Conservation (phyloP, 1,140 invertebrate species). For the Drosophila persimilis region DNA sequence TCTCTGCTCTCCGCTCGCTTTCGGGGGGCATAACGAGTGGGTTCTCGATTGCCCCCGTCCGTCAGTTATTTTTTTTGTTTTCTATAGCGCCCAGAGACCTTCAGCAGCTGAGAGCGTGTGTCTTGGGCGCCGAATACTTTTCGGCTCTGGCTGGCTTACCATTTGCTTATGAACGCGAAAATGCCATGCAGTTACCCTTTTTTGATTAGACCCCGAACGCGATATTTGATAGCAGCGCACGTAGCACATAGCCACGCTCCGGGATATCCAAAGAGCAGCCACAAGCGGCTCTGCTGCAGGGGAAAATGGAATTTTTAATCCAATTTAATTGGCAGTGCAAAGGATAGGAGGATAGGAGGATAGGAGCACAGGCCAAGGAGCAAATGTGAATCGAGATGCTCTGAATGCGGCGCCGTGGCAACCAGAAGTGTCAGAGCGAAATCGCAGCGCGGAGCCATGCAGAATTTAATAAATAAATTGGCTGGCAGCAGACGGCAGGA, state of each 20-base stretch:
- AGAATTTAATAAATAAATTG: constrained; percentile 73
- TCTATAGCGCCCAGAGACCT: constrained; percentile 5
- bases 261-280: constrained; percentile 56
- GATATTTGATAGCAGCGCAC: constrained; percentile 61
- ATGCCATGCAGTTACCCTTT: constrained; percentile 58
- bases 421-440: constrained; percentile 42
- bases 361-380: neutral
- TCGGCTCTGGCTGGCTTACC: constrained; percentile 13
- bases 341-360: neutral
- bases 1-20: neutral
- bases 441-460: constrained; percentile 5
- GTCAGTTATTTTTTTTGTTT: constrained; percentile 43
- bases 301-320: constrained; percentile 81
- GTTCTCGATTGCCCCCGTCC: constrained; percentile 12
- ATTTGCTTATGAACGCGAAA: constrained; percentile 56
- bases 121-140: constrained; percentile 13
- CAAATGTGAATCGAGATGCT: constrained; percentile 39
- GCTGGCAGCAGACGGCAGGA: constrained; percentile 31
- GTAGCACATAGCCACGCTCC: constrained; percentile 59
- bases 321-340: constrained; percentile 68
- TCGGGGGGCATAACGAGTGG: too few relatives aligned
- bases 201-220: constrained; percentile 65
- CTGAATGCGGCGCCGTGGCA: constrained; percentile 34
- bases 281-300: constrained; percentile 52
- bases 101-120: constrained; percentile 19